Conservation (phyloP, 1,140 invertebrate species). For the Coptotermes formosanus region DNA sequence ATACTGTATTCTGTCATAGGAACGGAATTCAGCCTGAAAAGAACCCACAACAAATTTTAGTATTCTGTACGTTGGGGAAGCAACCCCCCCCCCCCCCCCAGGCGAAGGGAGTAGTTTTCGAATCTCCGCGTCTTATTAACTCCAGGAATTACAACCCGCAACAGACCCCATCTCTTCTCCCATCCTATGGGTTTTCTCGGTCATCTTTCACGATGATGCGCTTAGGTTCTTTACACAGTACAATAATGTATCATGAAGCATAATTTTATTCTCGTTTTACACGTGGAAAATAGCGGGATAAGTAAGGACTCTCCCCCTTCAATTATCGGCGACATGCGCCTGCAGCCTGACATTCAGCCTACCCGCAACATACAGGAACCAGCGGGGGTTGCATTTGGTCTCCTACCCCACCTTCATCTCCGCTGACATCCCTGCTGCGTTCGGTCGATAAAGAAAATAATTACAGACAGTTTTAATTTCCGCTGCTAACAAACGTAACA, state of each 20-base stretch:
- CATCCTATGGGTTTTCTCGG: too few species aligned
- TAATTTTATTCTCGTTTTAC: background rate
- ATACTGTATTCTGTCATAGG: too few species aligned
- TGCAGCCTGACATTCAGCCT: background rate
- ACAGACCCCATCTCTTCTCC: too few species aligned
- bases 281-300: background rate
- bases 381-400: background rate
- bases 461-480: slow-evolving; percentile 17
- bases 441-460: slow-evolving; percentile 12
- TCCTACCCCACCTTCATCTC: background rate
- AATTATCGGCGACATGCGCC: background rate
- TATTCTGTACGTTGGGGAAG: too few species aligned
- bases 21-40: too few species aligned
- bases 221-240: background rate
- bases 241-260: background rate
- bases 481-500: slow-evolving; percentile 6
- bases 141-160: too few species aligned
- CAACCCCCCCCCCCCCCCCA: too few species aligned
- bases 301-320: background rate
- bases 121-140: too few species aligned
- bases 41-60: too few species aligned
- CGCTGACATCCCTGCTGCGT: background rate
- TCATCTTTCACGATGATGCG: too few species aligned
- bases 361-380: background rate
- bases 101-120: too few species aligned